Base-by-base conservation (phyloP, 2,113 vertebrate species). In the Oryzias javanicus region DNA sequence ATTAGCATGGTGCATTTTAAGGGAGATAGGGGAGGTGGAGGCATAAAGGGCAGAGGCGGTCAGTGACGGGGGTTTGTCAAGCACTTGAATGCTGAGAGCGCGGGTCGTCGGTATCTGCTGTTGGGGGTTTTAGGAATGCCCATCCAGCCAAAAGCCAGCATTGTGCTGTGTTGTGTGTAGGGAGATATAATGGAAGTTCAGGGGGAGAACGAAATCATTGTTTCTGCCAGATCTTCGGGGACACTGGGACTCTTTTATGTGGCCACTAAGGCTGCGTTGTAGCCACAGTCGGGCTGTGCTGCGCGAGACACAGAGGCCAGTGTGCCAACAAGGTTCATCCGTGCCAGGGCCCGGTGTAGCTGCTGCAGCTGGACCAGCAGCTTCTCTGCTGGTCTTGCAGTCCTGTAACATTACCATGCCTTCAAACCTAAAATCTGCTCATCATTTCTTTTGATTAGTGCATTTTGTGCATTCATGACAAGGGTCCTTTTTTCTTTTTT, bases 231-330 rank as follows among this genome's bases (percentile, higher is more conserved):
- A 49, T 53, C 60, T 63, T 79, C 49, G 61, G 65, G 76, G 82
- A 87, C 86, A 90, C 86, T 89, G 76, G 70, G 79, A 79, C 70
- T 77, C 87, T 77, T 83, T 82, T 79, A 15, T 29, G 53, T 79
- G 82, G 84, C 85, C 82, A 88, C 83, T 85, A 78, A 82, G 81
- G 83, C 84, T 60, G 75, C 35, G 76, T 86, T 90, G 81, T 87
- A 61, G 78, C 73, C 76, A 85, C 83, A 86, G 81, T 72, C 78
- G 68, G 52, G 65, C 55, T 53, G 53, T 50, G 50, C 76, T 48
- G 15, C 55, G 35, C 41, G 61, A 59, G 76, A 86, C 85, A 87
- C 80, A 79, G 79, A 70, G 75, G 66, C 68, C 84, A 82, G 78
- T 90, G 84, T 88, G 77, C 65, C 68, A 55, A 49, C 73, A 70